Base-by-base conservation (phyloP, 2,797 vertebrate genomes). In the Dermochelys coriacea region DNA sequence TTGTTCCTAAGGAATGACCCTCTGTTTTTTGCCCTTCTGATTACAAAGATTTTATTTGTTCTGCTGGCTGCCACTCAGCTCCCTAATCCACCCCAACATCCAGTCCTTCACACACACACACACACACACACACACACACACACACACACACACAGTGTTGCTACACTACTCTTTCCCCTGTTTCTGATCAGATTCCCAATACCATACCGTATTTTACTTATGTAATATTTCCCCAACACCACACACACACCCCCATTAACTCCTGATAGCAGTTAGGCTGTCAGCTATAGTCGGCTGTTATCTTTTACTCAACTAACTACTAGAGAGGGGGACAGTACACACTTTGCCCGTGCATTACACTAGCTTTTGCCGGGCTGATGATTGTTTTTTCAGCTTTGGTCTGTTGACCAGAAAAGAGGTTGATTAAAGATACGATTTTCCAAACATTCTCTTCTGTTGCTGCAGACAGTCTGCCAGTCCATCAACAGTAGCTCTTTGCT, bases 251-350 rank as follows among this genome's bases (percentile, higher is more conserved):
- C 8, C 15, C 59, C 59, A 61, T 61, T 61, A 61, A 61, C 31
- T 16, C 59, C 12, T 61, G 3, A 12, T 31, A 61, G 59, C 31
- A 34, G 59, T 34, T n/a, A 45, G 31, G 64, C 4, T 86, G 71
- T 61, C n/a, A 21, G 52, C 21, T 52, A 1, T 37, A 25, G 5
- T 2, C 64, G 55, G 14, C 45, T 75, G 31, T 68, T 82, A 1
- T 41, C 71, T 41, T 27, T 47, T 86, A 80, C n/a, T 54, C 57
- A 0, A 0, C 64, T 27, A 11, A n/a, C 51, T 55, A 34, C 37
- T 0, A 74, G 8, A 88, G 41, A 23, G 45, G n/a, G 89, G 52
- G 0, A 5, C 41, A 54, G 2, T 21, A 4, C 4, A 0, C 19
- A 41, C 11, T 37, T 68, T 50, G 68, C 45, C 37, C 27, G 19